Evolutionary conservation across 2,888 invertebrate species (phyloP), one percentile per base, ranked within the genome.

Genomic region (Patella depressa): DNA sequence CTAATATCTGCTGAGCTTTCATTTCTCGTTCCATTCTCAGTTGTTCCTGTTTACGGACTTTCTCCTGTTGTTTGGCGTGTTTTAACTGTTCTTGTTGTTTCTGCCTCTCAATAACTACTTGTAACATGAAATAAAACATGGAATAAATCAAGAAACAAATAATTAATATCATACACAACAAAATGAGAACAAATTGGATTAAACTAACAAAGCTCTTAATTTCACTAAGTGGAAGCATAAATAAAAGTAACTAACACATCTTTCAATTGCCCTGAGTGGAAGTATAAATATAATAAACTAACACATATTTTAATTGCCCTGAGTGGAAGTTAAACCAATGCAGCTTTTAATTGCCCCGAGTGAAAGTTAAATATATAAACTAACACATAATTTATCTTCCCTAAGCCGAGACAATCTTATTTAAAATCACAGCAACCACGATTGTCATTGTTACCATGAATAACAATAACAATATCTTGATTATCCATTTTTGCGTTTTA

Each of bases 1-100:
- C 97, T 85, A 97, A 92, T 69, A 97, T 93, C 90, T 97, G 97
- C 87, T 96, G 96, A 89, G 96, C 96, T 93, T 73, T 95, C 94
- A 91, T 96, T 95, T 89, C 96, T 94, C 91, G 96, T 96, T 86
- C 96, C 93, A 89, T 82, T 84, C 96, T 94, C 70, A 95, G 95
- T 78, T 96, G 94, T 90, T 97, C 97, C 81, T 96, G 95, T 83
- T 96, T 94, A 89, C 97, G 96, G 29, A 95, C 94, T 85, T 95
- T 94, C 75, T 91, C 91, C 77, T 90, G 89, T 76, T 90, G 90
- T 76, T 88, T 86, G 78, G 88, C 78, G 70, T 89, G 71, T 72
- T 88, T 86, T 57, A 87, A 79, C 75, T 90, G 89, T 59, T 92
- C 91, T 79, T 90, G 90, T 78, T 90, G 88, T 77, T 89, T 88